Percentiles rank a stretch among this genome's conserved stretches.
phyloP scores from a whole-genome alignment of 2,888 invertebrate genomes.

The Siphonodentalium dalli region DNA sequence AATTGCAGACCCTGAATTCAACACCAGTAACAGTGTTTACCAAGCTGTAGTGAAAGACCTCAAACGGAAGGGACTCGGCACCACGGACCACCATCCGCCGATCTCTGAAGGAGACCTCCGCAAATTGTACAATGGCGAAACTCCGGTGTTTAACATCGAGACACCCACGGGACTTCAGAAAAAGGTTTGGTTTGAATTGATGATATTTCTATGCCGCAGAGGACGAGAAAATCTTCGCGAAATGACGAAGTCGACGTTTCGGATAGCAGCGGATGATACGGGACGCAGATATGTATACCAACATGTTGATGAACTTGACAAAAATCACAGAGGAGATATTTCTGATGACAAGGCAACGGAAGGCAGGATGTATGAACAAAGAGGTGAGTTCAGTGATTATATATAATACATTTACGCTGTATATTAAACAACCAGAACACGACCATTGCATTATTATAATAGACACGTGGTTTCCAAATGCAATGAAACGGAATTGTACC shows the following conservation, averaged over 20 bases:
- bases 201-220: slow-evolving; percentile 2
- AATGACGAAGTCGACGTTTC: slow-evolving; percentile 9
- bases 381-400: too few species aligned
- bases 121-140: not conserved
- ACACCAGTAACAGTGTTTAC: too few species aligned
- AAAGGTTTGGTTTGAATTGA: slow-evolving; percentile 11
- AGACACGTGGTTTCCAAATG: too few species aligned
- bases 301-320: slow-evolving; percentile 2
- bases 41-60: not conserved
- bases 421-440: too few species aligned
- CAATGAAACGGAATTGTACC: too few species aligned
- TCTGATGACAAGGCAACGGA: not conserved
- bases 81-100: not conserved
- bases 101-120: not conserved
- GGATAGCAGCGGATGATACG: not conserved
- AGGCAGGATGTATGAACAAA: slow-evolving; percentile 1
- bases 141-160: not conserved
- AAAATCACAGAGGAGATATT: slow-evolving; percentile 1
- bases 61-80: not conserved
- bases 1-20: too few species aligned
- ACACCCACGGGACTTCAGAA: not conserved
- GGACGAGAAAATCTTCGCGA: slow-evolving; percentile 2
- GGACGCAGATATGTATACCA: slow-evolving; percentile 4
- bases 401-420: too few species aligned
- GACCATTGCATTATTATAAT: too few species aligned